phyloP scores from a whole-genome alignment of 1,140 invertebrate species.

The Leptonema lineaticorne region DNA sequence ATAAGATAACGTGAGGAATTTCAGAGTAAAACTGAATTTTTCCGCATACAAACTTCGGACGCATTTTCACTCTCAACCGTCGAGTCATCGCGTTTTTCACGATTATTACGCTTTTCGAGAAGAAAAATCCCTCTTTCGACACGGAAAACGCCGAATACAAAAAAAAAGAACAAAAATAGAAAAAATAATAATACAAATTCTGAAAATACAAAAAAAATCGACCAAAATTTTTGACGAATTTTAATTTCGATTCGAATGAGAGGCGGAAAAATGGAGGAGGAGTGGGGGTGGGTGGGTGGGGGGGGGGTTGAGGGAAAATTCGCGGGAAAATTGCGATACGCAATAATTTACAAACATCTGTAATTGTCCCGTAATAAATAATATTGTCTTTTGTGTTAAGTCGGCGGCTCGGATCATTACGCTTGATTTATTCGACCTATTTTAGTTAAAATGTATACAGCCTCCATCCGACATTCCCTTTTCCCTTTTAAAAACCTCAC shows the following conservation, averaged over 20 bases:
- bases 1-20: too few relatives aligned
- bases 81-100: slow-evolving; percentile 26
- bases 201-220: too few relatives aligned
- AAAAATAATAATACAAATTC: too few relatives aligned
- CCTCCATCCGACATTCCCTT: neutral
- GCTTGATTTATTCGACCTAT: slow-evolving; percentile 2
- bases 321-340: slow-evolving; percentile 2
- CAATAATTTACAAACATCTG: slow-evolving; percentile 16
- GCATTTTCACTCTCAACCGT: slow-evolving; percentile 4
- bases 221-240: too few relatives aligned
- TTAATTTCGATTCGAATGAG: too few relatives aligned
- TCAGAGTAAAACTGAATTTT: slow-evolving; percentile 9
- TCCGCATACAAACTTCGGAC: neutral
- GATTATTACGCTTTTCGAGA: slow-evolving; percentile 19
- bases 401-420: neutral
- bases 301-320: too few relatives aligned
- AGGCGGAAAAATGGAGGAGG: too few relatives aligned
- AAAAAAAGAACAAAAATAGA: too few relatives aligned
- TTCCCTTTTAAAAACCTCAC: neutral
- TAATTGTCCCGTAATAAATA: slow-evolving; percentile 17
- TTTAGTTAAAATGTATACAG: neutral
- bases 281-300: too few relatives aligned
- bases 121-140: neutral
- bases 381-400: slow-evolving; percentile 1
- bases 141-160: too few relatives aligned